A percentile compares a stretch with the other conserved stretches of the same genome.
Conservation (phyloP, 2,113 vertebrate species). For the Apteryx owenii region DNA sequence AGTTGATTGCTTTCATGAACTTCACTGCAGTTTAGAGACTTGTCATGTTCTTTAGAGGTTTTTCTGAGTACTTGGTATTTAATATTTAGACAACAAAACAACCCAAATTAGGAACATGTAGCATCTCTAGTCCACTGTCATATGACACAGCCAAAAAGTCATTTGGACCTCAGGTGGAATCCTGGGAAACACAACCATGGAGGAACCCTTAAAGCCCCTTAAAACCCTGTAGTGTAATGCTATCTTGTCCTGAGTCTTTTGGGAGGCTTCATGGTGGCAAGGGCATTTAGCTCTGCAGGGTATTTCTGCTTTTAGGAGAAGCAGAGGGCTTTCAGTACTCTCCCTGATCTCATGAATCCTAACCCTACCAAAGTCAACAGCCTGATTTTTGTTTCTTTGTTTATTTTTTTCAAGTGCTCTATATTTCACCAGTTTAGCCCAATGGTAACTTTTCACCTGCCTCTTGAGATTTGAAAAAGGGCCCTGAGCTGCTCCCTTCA, state of each 20-base stretch:
- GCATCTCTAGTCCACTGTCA: neutral
- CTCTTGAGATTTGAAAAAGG: neutral
- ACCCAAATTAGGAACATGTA: neutral
- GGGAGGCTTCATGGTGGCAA: neutral
- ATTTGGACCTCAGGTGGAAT: neutral
- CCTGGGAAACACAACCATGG: neutral
- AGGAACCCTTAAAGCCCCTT: neutral
- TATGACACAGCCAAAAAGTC: neutral
- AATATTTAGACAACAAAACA: neutral
- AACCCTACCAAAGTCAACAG: neutral
- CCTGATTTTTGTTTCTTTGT: neutral
- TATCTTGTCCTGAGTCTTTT: neutral
- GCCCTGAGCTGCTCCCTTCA: neutral
- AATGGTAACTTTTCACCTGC: constrained; percentile 6
- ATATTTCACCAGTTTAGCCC: constrained; percentile 23
- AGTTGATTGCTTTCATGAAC: neutral
- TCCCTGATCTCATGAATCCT: neutral
- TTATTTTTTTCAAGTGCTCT: constrained; percentile 31
- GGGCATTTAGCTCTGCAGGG: neutral
- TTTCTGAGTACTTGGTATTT: neutral
- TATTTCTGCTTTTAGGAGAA: neutral
- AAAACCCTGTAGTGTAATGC: neutral
- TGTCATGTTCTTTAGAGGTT: neutral
- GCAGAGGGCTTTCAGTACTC: neutral
- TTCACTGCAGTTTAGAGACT: neutral